These are phyloP conservation scores for Struthidea cinerea DNA, from an alignment of 2,113 vertebrate species.

Conservation along the genomic window DNA sequence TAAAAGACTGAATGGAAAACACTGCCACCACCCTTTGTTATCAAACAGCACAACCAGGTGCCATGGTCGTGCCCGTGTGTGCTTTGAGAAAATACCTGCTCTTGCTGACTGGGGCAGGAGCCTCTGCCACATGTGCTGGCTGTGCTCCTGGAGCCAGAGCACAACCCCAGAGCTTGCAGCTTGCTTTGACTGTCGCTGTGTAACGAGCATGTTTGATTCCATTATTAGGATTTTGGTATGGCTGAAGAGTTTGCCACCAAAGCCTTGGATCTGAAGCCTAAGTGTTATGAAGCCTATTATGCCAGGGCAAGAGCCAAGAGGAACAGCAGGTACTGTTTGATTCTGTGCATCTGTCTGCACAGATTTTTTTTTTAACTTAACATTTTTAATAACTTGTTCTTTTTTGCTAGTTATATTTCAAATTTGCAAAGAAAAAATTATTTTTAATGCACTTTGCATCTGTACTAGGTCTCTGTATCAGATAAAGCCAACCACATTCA, in stretches of 20 bases:
- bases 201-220: not conserved
- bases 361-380: not conserved
- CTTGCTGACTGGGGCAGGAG: not conserved
- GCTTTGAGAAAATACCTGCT: not conserved
- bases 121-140: rapidly evolving
- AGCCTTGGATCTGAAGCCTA: constrained; percentile 94
- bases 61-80: rapidly evolving
- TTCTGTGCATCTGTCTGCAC: not conserved
- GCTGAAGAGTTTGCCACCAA: constrained; percentile 98
- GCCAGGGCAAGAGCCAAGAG: constrained; percentile 94
- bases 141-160: not conserved
- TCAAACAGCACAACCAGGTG: not conserved
- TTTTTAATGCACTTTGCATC: not conserved
- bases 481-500: not conserved
- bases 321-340: constrained; percentile 88
- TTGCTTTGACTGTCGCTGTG: not conserved
- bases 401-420: not conserved
- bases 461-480: not conserved
- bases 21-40: too few species aligned
- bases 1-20: not conserved
- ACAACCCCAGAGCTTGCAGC: not conserved
- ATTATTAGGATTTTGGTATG: constrained; percentile 91
- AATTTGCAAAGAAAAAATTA: not conserved
- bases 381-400: not conserved
- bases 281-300: constrained; percentile 95